Evolutionary conservation across 2,888 invertebrate species (phyloP), one percentile per base, ranked within the genome.

Genomic region (Noctua fimbriata): DNA sequence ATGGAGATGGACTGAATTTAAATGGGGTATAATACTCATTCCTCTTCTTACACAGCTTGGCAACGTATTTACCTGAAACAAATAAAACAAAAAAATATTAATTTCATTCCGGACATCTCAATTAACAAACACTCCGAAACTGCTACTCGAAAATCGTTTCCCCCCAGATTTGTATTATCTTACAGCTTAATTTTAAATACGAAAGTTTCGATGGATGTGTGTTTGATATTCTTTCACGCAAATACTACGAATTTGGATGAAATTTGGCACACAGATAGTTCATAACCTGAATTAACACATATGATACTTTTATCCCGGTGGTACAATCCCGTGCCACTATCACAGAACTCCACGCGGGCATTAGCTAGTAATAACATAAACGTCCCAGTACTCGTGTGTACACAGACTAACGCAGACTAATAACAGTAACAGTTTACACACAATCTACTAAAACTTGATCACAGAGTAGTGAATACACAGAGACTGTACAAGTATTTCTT

Each of bases 371-470:
- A 28, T 47, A 76, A 67, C 36, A 60, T 73, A 72, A 69, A 24
- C 65, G 14, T 32, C 49, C 1, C 28, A 16, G 24, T 10, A 32
- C 16, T 65, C 49, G 5, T 52, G 36, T 63, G 12, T 63, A 76
- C 16, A 77, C 36, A 65, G 18, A 58, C 69, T 75, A 69, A 76
- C 16, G 73, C 36, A 65, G 18, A 58, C 69, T 75, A 69, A 87
- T 87, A 83, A 74, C 65, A 73, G 47, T 83, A 72, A 78, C 65
- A 52, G 52, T 87, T 78, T 83, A 18, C 79, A 69, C 52, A 66
- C 69, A 87, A 74, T 87, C 71, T 60, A 78, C 73, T 78, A 72
- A 78, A 58, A 69, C 16, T 44, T 58, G n/a, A 28, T 60, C 78
- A 73, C 73, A 47, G 66, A 83, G 60, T 70, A 70, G 18, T 49